Conservation (phyloP, 2,797 vertebrate genomes). For the Podargus strigoides region DNA sequence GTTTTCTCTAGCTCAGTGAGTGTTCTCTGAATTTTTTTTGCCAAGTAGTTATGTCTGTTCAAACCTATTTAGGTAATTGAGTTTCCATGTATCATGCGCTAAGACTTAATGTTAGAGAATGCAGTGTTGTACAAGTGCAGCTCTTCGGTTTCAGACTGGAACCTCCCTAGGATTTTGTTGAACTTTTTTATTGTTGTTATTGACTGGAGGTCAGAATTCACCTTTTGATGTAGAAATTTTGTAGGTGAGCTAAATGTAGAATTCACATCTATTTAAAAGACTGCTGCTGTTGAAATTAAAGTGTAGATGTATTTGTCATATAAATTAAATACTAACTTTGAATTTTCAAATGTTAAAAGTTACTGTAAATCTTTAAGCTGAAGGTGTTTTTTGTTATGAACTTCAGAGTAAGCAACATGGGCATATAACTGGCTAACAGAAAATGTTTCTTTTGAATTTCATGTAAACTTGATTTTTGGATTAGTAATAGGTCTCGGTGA, state of each 20-base stretch:
- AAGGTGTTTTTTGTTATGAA: neutral
- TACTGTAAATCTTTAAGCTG: neutral
- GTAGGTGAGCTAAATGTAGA: neutral
- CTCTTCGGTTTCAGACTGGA: neutral
- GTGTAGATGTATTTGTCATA: rapidly evolving
- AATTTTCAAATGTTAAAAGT: neutral
- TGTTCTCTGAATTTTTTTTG: neutral
- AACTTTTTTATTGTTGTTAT: too few species aligned
- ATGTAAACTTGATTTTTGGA: neutral
- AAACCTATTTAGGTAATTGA: neutral
- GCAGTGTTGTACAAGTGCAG: neutral
- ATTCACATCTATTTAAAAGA: neutral
- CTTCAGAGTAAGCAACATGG: neutral
- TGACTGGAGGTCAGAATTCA: neutral
- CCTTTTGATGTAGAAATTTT: neutral
- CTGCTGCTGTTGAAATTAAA: neutral
- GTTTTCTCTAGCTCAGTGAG: neutral
- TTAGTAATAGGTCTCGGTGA: neutral
- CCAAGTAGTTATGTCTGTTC: neutral
- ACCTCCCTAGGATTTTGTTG: neutral
- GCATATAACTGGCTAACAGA: rapidly evolving
- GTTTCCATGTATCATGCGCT: neutral
- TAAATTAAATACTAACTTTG: neutral
- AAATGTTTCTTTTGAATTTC: rapidly evolving
- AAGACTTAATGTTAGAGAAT: neutral